Evolutionary conservation across 2,888 invertebrate genomes (phyloP).

Genomic region (Chrysolina haemoptera): DNA sequence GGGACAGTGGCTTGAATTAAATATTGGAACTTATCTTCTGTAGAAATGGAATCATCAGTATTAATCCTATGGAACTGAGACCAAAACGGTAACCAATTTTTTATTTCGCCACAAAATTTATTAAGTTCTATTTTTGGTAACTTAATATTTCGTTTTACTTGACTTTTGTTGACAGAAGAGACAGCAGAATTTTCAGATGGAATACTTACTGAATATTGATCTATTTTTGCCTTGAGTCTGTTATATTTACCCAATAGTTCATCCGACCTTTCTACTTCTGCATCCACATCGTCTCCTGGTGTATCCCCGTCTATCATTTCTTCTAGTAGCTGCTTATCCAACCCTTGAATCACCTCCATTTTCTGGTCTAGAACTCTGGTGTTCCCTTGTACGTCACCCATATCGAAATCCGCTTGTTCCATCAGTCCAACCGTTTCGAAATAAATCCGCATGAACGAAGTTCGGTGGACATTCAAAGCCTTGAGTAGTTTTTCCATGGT

Average conservation of each 20-base stretch:
- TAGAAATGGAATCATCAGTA: constrained; percentile 11
- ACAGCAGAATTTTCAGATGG: background rate
- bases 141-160: constrained; percentile 8
- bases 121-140: constrained; percentile 23
- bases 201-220: background rate
- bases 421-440: background rate
- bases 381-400: background rate
- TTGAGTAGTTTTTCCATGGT: background rate
- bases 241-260: background rate
- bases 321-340: background rate
- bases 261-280: background rate
- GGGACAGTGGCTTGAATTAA: constrained; percentile 9
- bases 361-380: background rate
- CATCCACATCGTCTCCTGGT: background rate
- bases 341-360: background rate
- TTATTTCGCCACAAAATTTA: constrained; percentile 21
- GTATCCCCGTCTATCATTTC: background rate
- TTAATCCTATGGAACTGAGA: constrained; percentile 25
- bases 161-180: background rate
- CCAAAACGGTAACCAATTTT: constrained; percentile 29
- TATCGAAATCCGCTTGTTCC: background rate
- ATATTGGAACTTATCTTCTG: constrained; percentile 23
- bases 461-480: background rate
- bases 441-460: constrained; percentile 16
- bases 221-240: constrained; percentile 1